Evolutionary conservation across 2,797 vertebrate species (phyloP).

Genomic region (Uromys caudimaculatus): DNA sequence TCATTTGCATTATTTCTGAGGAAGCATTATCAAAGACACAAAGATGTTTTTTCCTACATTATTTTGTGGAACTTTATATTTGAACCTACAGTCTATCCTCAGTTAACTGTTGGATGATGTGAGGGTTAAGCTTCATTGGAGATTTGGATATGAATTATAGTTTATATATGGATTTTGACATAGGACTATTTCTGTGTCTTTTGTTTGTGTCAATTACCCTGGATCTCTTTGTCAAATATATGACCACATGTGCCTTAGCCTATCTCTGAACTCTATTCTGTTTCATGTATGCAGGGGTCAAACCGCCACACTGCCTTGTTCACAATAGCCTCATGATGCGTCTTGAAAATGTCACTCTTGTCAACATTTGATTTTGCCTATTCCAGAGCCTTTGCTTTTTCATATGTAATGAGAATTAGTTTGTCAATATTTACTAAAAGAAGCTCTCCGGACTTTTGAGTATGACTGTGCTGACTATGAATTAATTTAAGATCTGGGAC

Average conservation of each 20-base stretch:
- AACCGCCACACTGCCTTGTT: neutral
- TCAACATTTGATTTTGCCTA: neutral
- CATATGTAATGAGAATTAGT: neutral
- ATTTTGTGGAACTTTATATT: neutral
- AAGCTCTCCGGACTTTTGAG: neutral
- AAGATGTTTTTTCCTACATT: neutral
- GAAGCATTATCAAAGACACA: neutral
- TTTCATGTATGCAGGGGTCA: neutral
- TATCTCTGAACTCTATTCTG: neutral
- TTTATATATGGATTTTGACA: neutral
- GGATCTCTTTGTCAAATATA: slow-evolving; percentile 1
- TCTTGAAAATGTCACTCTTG: neutral
- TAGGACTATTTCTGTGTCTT: neutral
- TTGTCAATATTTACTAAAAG: neutral
- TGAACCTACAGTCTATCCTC: neutral
- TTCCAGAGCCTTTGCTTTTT: neutral
- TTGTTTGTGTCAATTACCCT: neutral
- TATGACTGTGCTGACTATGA: neutral
- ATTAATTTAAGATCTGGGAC: neutral
- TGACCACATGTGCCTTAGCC: neutral
- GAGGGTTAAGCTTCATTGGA: neutral
- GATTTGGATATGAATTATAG: neutral
- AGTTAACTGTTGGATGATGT: neutral
- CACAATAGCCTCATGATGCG: neutral
- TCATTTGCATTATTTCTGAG: neutral